Conservation (phyloP, 2,888 invertebrate species). For the Brassicogethes aeneus region DNA sequence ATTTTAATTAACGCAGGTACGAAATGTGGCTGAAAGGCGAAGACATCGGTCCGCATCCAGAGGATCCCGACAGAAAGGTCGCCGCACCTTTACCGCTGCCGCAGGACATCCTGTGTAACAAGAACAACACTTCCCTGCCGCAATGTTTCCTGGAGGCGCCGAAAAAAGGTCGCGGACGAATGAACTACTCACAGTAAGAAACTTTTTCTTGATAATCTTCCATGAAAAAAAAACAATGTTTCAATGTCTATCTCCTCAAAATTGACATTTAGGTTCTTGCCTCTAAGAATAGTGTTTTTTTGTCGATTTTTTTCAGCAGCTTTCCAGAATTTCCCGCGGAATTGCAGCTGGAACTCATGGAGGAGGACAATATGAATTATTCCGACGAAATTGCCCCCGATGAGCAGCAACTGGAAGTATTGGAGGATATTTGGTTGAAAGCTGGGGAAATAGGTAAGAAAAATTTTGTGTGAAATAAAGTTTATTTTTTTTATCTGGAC, state of each 20-base stretch:
- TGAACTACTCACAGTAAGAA: constrained; percentile 24
- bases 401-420: constrained; percentile 61
- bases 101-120: constrained; percentile 71
- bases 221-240: no score
- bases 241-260: no score
- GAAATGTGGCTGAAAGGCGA: constrained; percentile 81
- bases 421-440: constrained; percentile 73
- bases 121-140: constrained; percentile 58
- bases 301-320: no score
- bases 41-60: constrained; percentile 88
- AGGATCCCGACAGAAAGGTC: constrained; percentile 66
- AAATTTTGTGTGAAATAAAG: no score
- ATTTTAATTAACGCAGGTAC: no score
- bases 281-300: no score
- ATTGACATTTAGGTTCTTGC: no score
- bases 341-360: constrained; percentile 43
- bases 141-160: constrained; percentile 53
- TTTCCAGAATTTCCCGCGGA: constrained; percentile 39
- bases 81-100: constrained; percentile 77
- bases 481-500: no score
- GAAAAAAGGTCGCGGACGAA: constrained; percentile 38
- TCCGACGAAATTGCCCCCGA: constrained; percentile 50
- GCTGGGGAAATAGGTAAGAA: constrained; percentile 67
- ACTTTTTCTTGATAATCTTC: no score
- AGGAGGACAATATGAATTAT: constrained; percentile 39